A percentile compares a stretch with the other conserved stretches of the same genome.
phyloP scores from a whole-genome alignment of 2,113 vertebrate genomes.

The Crotalus horridus region DNA sequence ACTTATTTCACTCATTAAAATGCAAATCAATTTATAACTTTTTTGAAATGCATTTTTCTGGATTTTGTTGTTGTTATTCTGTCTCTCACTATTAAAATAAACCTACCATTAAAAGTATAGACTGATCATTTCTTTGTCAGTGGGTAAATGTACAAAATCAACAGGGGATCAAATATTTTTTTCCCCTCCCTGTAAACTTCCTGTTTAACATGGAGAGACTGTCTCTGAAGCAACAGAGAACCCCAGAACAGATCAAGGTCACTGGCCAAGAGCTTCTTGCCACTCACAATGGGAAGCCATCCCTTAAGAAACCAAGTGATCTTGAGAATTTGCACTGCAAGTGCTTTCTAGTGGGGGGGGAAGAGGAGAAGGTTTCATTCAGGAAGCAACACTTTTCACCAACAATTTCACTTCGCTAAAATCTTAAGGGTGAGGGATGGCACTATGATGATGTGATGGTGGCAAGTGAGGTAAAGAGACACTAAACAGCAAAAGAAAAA shows the following conservation, averaged over 20 bases:
- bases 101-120: no score
- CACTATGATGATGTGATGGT: conserved; percentile 1
- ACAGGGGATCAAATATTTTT: no score
- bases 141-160: no score
- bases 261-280: neutral
- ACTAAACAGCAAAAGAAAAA: neutral
- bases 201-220: neutral
- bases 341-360: conserved; percentile 22
- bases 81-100: no score
- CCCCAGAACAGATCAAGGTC: neutral
- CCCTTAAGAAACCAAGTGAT: conserved; percentile 21
- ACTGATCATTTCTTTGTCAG: no score
- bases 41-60: no score
- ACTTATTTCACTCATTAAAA: no score
- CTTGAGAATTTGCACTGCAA: neutral
- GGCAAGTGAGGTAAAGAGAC: conserved; percentile 21
- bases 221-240: neutral
- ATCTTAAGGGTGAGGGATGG: conserved; percentile 55
- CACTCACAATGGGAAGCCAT: neutral
- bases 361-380: conserved; percentile 32
- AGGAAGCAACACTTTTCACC: conserved; percentile 60
- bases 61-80: no score
- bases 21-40: no score
- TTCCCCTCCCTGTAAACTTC: neutral
- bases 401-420: conserved; percentile 81